Percentiles rank a stretch among this genome's conserved stretches.
phyloP scores from a whole-genome alignment of 2,113 vertebrate genomes.

The Catharus minimus region DNA sequence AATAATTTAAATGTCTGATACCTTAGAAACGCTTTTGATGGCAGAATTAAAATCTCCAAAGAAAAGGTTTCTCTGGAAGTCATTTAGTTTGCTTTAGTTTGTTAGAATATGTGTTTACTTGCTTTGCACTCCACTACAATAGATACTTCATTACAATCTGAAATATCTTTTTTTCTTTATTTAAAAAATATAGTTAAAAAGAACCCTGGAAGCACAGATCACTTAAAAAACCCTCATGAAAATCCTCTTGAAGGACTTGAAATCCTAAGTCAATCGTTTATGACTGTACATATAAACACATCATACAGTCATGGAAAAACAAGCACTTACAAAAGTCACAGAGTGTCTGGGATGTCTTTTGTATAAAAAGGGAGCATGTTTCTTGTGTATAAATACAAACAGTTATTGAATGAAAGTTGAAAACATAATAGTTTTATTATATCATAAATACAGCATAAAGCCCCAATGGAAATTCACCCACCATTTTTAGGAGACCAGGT shows the following conservation, averaged over 20 bases:
- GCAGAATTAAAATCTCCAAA: background rate
- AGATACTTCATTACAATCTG: background rate
- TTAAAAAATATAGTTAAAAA: background rate
- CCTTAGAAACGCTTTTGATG: background rate
- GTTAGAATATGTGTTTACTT: background rate
- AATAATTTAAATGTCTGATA: background rate
- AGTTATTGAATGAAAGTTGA: constrained; percentile 63
- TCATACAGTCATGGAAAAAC: constrained; percentile 70
- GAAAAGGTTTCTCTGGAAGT: background rate
- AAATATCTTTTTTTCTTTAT: constrained; percentile 8
- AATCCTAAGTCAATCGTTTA: constrained; percentile 39
- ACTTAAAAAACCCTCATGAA: constrained; percentile 18
- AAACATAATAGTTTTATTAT: constrained; percentile 71
- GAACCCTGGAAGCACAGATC: constrained; percentile 28
- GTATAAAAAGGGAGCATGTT: constrained; percentile 30
- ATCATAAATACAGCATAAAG: constrained; percentile 55
- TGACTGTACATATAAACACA: constrained; percentile 53
- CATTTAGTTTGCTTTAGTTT: background rate
- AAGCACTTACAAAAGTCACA: constrained; percentile 58
- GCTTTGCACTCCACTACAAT: constrained; percentile 9
- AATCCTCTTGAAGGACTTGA: constrained; percentile 51
- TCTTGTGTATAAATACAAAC: constrained; percentile 64
- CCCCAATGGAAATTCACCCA: constrained; percentile 46
- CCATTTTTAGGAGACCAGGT: constrained; percentile 45
- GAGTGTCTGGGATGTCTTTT: constrained; percentile 46